Evolutionary conservation across 2,113 vertebrate genomes (phyloP), one percentile per base, ranked within the genome.

Genomic region (Odontesthes bonariensis): DNA sequence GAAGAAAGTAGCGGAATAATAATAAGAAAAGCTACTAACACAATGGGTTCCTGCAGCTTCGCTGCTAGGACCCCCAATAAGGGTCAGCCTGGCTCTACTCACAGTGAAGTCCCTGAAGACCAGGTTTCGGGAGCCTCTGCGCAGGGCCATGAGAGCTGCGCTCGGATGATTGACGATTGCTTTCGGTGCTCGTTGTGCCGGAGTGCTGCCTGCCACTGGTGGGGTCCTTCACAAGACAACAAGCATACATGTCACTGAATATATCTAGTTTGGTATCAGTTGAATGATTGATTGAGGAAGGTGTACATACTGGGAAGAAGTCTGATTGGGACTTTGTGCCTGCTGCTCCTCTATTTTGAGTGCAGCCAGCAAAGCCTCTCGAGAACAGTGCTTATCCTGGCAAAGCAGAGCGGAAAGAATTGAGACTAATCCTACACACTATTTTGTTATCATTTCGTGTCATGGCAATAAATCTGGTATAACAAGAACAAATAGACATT

Each of bases 91-190:
- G 47, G 33, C 40, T 35, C 35, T 75, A 94, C 97, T 97, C 87
- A 99, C 98, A 89, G 98, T 98, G 90, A 98, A 99, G 93, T 99
- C 98, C 95, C 97, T 97, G 95, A 99, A 99, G 94, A 98, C 97
- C 81, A 99, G 95, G 93, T 98, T 99, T 88, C 98, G 95, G 64
- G 98, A 99, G 90, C 98, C 98, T 84, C 98, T 95, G 75, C 98
- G 95, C 11, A 99, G 95, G 66, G 98, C 98, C 97, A 99, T 98
- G 53, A 99, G 96, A 78, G 98, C 98, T 84, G 98, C 98, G 75
- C 98, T 99, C 27, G 98, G 98, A 91, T 99, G 98, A 93, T 97
- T 99, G 89, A 96, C 97, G 88, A 99, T 97, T 81, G 97, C 96
- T 95, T 99, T 99, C 71, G 98, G 97, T 82, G 97, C 92, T 93